Percentiles rank a stretch among this genome's conserved stretches.
Evolutionary conservation across 92 coral and sea anemone species (phyloP).

Genomic region (Porites evermanni): DNA sequence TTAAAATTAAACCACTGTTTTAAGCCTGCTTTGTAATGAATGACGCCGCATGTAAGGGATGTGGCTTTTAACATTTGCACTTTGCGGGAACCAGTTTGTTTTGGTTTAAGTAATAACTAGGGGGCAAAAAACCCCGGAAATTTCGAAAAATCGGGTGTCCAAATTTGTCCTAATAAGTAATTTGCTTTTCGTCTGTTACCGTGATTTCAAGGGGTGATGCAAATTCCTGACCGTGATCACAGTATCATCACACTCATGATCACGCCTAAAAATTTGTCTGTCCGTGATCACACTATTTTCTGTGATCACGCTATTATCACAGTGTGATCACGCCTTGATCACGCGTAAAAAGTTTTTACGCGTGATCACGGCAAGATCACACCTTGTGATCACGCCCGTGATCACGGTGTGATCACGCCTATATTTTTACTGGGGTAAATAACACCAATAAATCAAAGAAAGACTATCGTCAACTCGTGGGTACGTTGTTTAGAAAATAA

Average conservation of each 20-base stretch:
- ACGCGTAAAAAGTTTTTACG: background rate
- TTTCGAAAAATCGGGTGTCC: background rate
- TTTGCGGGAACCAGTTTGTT: background rate
- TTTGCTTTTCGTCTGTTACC: background rate
- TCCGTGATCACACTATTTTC: background rate
- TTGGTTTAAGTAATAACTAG: background rate
- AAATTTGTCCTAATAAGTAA: background rate
- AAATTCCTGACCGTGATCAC: too few species aligned
- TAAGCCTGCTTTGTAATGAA: background rate
- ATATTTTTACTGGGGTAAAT: background rate
- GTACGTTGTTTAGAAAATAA: too few species aligned
- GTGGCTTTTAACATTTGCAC: background rate
- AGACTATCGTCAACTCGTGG: too few species aligned
- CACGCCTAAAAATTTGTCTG: background rate
- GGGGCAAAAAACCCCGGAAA: background rate
- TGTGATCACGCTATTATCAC: constrained; percentile 1
- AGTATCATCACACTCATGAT: too few species aligned
- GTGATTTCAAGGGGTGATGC: too few species aligned
- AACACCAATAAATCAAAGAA: too few species aligned
- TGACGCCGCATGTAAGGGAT: too few species aligned
- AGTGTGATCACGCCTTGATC: background rate
- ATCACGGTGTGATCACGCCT: background rate
- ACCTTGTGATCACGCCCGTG: background rate
- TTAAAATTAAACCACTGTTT: background rate
- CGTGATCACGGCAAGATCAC: background rate